Conservation (phyloP, 2,888 invertebrate species). For the Scaeva pyrastri region DNA sequence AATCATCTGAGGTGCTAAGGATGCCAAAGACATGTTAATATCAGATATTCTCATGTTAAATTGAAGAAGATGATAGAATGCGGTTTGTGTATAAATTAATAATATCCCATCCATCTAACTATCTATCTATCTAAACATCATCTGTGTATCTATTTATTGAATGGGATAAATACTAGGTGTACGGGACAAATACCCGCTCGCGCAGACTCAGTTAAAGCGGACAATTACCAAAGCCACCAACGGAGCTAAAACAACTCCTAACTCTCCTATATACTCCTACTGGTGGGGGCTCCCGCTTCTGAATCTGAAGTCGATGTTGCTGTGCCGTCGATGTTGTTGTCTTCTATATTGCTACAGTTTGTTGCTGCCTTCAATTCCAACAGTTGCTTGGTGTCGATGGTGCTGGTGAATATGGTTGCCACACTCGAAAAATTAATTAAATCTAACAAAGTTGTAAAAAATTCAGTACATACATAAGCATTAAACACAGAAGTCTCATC, state of each 20-base stretch:
- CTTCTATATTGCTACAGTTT: conserved; percentile 17
- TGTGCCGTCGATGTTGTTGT: neutral
- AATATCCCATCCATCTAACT: conserved; percentile 46
- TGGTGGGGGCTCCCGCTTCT: conserved; percentile 15
- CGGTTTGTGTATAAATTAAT: conserved; percentile 60
- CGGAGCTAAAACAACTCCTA: conserved; percentile 42
- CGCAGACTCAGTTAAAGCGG: conserved; percentile 59
- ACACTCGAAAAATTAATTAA: neutral
- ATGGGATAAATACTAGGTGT: conserved; percentile 14
- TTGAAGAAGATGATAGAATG: conserved; percentile 44
- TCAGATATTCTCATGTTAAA: conserved; percentile 38
- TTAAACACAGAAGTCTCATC: too few species aligned
- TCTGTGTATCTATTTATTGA: conserved; percentile 17
- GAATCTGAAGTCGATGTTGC: neutral
- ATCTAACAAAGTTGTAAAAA: neutral
- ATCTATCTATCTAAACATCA: neutral
- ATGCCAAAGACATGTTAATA: conserved; percentile 45
- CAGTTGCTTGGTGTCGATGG: neutral
- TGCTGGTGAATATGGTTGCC: neutral
- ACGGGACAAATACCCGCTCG: conserved; percentile 50
- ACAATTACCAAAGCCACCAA: conserved; percentile 72
- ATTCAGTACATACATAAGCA: too few species aligned
- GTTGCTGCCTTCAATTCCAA: neutral
- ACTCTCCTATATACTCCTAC: conserved; percentile 50
- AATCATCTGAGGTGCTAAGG: conserved; percentile 55